Evolutionary conservation across 2,888 invertebrate genomes (phyloP).

Genomic region (Meliscaeva auricollis): DNA sequence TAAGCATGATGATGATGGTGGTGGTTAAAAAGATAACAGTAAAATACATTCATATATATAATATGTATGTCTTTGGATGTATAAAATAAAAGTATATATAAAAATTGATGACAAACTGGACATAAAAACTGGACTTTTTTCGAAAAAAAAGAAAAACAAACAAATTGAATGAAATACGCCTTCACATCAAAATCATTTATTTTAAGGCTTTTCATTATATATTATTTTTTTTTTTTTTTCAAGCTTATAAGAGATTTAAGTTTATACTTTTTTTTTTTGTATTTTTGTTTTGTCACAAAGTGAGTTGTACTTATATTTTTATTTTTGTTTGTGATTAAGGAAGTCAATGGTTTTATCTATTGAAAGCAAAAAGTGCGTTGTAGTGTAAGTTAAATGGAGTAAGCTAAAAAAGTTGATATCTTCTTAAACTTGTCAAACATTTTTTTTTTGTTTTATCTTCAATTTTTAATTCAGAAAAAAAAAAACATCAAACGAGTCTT

Average conservation of each 20-base stretch:
- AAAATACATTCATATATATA: not conserved
- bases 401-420: not conserved
- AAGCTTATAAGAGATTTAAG: conserved; percentile 6
- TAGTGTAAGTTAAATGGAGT: not conserved
- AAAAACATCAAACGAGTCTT: no score
- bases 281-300: conserved; percentile 11
- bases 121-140: conserved; percentile 8
- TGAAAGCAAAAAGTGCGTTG: not conserved
- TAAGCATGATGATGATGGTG: conserved; percentile 14
- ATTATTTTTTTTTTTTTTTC: not conserved
- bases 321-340: not conserved
- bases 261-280: not conserved
- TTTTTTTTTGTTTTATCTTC: not conserved
- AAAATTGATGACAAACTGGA: conserved; percentile 31
- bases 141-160: not conserved
- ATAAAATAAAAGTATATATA: not conserved
- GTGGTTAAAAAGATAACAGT: conserved; percentile 20
- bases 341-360: not conserved
- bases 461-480: not conserved
- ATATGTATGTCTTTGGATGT: not conserved
- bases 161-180: conserved; percentile 10
- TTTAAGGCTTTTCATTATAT: not conserved
- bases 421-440: not conserved
- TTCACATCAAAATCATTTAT: not conserved
- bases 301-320: no score